Evolutionary conservation across 2,113 vertebrate species (phyloP), one percentile per base, ranked within the genome.

Genomic region (Ginglymostoma cirratum): DNA sequence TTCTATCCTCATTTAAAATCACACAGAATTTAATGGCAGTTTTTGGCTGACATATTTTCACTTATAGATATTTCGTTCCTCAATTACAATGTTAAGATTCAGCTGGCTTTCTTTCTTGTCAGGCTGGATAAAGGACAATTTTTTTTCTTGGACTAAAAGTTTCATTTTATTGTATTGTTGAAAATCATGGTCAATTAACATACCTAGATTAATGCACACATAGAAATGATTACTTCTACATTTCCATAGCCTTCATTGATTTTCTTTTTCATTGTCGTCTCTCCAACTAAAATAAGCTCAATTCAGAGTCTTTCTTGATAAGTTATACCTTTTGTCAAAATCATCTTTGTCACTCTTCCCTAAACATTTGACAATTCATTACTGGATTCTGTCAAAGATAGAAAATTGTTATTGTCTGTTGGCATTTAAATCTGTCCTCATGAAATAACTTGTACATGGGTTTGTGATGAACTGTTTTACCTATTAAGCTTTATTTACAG

Each of bases 1-100:
- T 90, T 90, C 87, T 90, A 61, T 30, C 87, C 87, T 90, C 52
- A 90, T 65, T 61, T 61, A 61, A 61, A 90, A 52, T 34, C 87
- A 89, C 8, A 87, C 23, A 90, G 15, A 90, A 90, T 52, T 61
- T 55, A 90, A 52, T 34, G 55, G 27, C 52, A 34, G 52, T 45
- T 83, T 83, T 38, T 45, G 19, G 38, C 38, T 19, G 38, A 45
- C 4, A 42, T 21, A 45, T 83, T 83, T 83, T 61, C 86, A 89
- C 12, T 61, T 48, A 48, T 48, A 48, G 48, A 3, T 48, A 3
- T 48, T 48, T 48, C 1, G 42, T 48, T 48, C 48, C 48, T 48
- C 48, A 48, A 24, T 52, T 48, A 87, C 38, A 48, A 87, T 87
- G 45, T 89, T 89, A 89, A 12, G 52, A 61, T 90, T 30, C 34